Evolutionary conservation across 2,113 vertebrate species (phyloP).

Genomic region (Echinops telfairi): DNA sequence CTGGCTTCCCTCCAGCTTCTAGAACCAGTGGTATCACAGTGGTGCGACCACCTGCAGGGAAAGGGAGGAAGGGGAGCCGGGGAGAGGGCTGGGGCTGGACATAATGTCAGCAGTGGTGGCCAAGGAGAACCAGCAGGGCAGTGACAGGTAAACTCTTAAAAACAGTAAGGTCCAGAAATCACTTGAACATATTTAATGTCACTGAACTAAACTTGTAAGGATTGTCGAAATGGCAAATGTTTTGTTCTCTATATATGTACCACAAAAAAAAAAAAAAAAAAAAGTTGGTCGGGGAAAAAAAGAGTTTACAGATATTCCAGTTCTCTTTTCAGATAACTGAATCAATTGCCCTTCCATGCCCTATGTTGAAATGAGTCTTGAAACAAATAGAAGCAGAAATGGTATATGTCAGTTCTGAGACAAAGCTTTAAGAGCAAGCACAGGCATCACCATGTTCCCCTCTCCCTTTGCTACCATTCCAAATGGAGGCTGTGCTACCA

Average conservation of each 20-base stretch:
- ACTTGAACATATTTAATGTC: background rate
- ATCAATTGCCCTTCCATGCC: background rate
- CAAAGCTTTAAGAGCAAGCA: slow-evolving; percentile 20
- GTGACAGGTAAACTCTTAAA: background rate
- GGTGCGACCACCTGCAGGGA: background rate
- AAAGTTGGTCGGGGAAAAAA: background rate
- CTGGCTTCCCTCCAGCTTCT: background rate
- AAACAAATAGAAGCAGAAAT: slow-evolving; percentile 23
- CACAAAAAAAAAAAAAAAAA: background rate
- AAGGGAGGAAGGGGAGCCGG: background rate
- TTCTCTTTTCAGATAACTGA: background rate
- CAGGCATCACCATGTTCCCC: background rate
- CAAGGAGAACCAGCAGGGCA: background rate
- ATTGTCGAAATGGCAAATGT: background rate
- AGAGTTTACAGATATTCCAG: background rate
- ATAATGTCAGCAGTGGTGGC: background rate
- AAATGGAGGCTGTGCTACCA: slow-evolving; percentile 8
- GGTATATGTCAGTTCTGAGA: slow-evolving; percentile 45
- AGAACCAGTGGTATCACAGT: background rate
- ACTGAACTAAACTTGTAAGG: background rate
- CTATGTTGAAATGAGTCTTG: slow-evolving; percentile 39
- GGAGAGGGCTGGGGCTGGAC: background rate
- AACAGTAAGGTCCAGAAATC: background rate
- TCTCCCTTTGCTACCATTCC: background rate
- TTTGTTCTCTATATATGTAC: background rate